Evolutionary conservation across 1,140 invertebrate species (phyloP).

Genomic region (Zaprionus tsacasi): DNA sequence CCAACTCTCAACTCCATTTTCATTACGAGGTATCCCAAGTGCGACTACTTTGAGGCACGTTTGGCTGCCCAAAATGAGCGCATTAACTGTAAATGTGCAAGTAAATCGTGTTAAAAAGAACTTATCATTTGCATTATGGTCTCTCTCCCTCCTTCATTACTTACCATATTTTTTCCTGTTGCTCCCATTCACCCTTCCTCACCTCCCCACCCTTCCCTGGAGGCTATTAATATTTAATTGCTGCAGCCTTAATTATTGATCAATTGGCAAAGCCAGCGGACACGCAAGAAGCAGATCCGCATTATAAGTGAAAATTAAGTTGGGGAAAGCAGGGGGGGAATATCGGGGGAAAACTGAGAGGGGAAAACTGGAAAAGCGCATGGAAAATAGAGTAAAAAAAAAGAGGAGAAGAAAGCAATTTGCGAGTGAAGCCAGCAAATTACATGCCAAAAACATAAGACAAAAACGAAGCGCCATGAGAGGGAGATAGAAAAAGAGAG

Average conservation of each 20-base stretch:
- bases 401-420: slow-evolving; percentile 62
- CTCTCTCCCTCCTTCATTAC: neutral
- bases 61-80: slow-evolving; percentile 18
- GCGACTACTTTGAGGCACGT: neutral
- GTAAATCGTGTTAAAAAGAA: slow-evolving; percentile 79
- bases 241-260: slow-evolving; percentile 72
- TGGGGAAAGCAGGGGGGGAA: no score
- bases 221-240: slow-evolving; percentile 77
- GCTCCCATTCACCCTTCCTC: neutral
- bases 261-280: slow-evolving; percentile 47
- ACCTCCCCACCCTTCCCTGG: neutral
- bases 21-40: neutral
- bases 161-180: neutral
- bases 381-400: neutral
- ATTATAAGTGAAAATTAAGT: slow-evolving; percentile 39
- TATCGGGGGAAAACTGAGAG: neutral
- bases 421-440: slow-evolving; percentile 68
- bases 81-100: slow-evolving; percentile 64
- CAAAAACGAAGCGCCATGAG: slow-evolving; percentile 40
- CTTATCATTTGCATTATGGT: slow-evolving; percentile 75
- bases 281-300: slow-evolving; percentile 41
- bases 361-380: neutral
- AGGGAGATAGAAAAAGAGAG: slow-evolving; percentile 1
- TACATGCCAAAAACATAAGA: slow-evolving; percentile 77
- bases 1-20: neutral